A percentile compares a stretch with the other conserved stretches of the same genome.
Evolutionary conservation across 1,140 invertebrate genomes (phyloP).

Genomic region (Gonioctena quinquepunctata): DNA sequence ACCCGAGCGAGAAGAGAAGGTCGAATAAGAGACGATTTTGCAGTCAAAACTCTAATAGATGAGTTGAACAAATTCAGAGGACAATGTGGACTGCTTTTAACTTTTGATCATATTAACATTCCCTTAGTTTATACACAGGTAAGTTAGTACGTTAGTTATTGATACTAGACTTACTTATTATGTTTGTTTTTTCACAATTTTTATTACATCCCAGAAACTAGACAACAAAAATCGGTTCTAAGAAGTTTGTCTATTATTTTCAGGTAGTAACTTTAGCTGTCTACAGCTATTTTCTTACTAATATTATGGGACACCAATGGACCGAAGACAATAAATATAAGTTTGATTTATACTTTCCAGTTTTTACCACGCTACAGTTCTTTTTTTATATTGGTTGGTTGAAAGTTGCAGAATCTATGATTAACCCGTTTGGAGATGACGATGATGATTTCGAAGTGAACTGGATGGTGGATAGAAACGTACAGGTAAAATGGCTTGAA

Average conservation of each 20-base stretch:
- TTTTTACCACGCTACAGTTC: conserved; percentile 85
- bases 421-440: conserved; percentile 91
- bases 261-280: conserved; percentile 90
- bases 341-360: conserved; percentile 83
- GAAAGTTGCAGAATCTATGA: conserved; percentile 83
- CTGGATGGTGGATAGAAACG: conserved; percentile 87
- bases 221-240: no score
- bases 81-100: conserved; percentile 77
- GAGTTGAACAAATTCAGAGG: conserved; percentile 87
- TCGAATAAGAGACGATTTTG: conserved; percentile 89
- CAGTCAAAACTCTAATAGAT: conserved; percentile 88
- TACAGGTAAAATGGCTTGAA: conserved; percentile 73
- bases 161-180: no score
- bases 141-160: no score
- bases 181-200: no score
- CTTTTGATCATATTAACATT: conserved; percentile 90
- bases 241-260: conserved; percentile 38
- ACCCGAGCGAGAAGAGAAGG: conserved; percentile 87
- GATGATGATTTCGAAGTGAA: conserved; percentile 81
- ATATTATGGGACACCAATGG: conserved; percentile 84
- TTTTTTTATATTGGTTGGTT: conserved; percentile 93
- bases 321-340: conserved; percentile 60
- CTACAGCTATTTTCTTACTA: conserved; percentile 85
- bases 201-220: no score
- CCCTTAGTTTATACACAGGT: conserved; percentile 93